phyloP scores from a whole-genome alignment of 2,797 vertebrate species.

The Phalanger gymnotis region DNA sequence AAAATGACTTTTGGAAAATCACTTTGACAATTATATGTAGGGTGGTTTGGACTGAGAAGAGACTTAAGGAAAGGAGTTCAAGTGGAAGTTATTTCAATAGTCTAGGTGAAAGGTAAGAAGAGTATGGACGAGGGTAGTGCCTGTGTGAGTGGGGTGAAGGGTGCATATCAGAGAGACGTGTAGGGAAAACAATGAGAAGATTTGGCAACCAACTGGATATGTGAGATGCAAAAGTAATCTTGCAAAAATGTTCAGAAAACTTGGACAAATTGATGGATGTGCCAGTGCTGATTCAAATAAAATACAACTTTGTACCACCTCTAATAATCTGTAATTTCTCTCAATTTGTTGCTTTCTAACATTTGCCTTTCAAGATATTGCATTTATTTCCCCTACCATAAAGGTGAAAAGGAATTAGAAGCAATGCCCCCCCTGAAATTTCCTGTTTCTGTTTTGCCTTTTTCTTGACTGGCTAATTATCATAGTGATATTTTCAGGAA shows the following conservation, averaged over 20 bases:
- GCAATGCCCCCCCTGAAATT: not conserved
- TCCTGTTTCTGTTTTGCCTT: not conserved
- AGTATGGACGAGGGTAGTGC: not conserved
- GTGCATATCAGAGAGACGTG: not conserved
- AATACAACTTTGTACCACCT: not conserved
- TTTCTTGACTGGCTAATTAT: not conserved
- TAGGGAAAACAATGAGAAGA: not conserved
- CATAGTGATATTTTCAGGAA: not conserved
- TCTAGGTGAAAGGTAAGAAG: not conserved
- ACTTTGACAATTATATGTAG: not conserved
- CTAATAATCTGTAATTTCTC: not conserved
- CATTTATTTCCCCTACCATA: not conserved
- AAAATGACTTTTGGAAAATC: not conserved
- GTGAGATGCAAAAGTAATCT: not conserved
- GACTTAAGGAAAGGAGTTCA: not conserved
- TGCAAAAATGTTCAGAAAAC: not conserved
- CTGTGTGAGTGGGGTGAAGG: not conserved
- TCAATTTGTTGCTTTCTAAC: not conserved
- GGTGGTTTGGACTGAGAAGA: not conserved
- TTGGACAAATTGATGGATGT: not conserved
- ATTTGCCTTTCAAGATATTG: not conserved
- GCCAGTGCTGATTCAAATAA: not conserved
- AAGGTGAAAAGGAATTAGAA: conserved; percentile 18
- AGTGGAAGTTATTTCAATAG: not conserved
- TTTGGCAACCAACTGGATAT: not conserved